These are phyloP conservation scores for Tipula lateralis DNA, from an alignment of 2,888 invertebrate species.

Conservation along the genomic window DNA sequence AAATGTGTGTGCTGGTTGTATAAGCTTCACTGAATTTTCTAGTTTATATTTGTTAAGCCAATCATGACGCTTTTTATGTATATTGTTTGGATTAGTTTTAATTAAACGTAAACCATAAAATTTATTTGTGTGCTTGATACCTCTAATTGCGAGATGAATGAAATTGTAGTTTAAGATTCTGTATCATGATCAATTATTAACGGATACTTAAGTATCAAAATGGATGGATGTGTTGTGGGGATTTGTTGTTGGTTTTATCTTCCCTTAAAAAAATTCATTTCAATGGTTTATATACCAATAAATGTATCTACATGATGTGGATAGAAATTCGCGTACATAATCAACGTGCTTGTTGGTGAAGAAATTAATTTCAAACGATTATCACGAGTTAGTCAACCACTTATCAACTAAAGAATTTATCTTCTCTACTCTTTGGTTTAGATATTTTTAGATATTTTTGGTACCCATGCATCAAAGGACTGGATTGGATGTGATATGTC, in stretches of 20 bases:
- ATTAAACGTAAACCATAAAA: neutral
- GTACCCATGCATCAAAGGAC: too few species aligned
- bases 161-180: neutral
- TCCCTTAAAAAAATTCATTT: too few species aligned
- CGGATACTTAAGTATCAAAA: neutral
- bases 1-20: neutral
- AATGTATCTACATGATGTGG: too few species aligned
- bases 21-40: conserved; percentile 16
- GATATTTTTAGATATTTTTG: too few species aligned
- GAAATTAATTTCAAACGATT: too few species aligned
- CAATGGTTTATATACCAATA: too few species aligned
- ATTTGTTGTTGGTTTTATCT: neutral
- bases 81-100: neutral
- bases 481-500: too few species aligned
- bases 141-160: neutral
- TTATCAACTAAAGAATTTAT: too few species aligned
- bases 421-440: too few species aligned
- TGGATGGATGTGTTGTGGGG: neutral
- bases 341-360: too few species aligned
- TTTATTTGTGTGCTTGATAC: neutral
- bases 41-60: conserved; percentile 19
- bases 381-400: too few species aligned
- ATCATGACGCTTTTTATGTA: neutral
- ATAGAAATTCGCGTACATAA: too few species aligned
- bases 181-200: neutral